Percentiles rank a stretch among this genome's conserved stretches.
Conservation (phyloP, 1,140 invertebrate genomes). For the Megalopta genalis region DNA sequence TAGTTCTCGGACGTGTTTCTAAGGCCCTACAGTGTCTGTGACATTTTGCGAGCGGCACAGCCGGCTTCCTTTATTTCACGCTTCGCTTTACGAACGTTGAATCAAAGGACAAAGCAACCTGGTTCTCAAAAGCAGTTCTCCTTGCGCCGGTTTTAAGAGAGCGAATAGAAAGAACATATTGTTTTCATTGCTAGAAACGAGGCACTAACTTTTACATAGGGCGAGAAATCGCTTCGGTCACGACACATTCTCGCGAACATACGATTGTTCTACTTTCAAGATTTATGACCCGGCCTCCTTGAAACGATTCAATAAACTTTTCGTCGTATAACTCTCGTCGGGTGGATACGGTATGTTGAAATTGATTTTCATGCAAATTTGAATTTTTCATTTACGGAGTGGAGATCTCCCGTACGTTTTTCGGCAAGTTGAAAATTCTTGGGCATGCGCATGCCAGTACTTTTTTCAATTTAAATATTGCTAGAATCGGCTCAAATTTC, state of each 20-base stretch:
- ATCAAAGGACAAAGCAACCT: constrained; percentile 32
- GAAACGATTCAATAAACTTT: background rate
- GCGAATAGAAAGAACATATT: constrained; percentile 18
- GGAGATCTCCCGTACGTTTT: too few relatives aligned
- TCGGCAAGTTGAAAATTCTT: background rate
- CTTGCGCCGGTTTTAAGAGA: constrained; percentile 4
- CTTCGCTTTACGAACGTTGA: constrained; percentile 37
- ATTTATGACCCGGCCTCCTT: background rate
- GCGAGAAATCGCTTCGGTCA: background rate
- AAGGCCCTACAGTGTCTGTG: background rate
- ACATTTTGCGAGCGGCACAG: constrained; percentile 44
- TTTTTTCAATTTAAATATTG: background rate
- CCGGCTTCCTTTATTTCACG: constrained; percentile 23
- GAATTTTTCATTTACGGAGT: too few relatives aligned
- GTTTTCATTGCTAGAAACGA: background rate
- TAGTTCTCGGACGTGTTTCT: constrained; percentile 31
- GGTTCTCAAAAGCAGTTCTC: background rate
- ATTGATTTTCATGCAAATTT: too few relatives aligned
- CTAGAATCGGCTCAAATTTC: too few relatives aligned
- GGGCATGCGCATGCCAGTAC: background rate
- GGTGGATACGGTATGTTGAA: background rate
- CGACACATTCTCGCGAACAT: constrained; percentile 39
- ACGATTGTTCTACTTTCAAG: constrained; percentile 32
- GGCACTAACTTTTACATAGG: constrained; percentile 10
- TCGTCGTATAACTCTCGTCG: background rate